Evolutionary conservation across 2,888 invertebrate species (phyloP).

Genomic region (Nemurella pictetii): DNA sequence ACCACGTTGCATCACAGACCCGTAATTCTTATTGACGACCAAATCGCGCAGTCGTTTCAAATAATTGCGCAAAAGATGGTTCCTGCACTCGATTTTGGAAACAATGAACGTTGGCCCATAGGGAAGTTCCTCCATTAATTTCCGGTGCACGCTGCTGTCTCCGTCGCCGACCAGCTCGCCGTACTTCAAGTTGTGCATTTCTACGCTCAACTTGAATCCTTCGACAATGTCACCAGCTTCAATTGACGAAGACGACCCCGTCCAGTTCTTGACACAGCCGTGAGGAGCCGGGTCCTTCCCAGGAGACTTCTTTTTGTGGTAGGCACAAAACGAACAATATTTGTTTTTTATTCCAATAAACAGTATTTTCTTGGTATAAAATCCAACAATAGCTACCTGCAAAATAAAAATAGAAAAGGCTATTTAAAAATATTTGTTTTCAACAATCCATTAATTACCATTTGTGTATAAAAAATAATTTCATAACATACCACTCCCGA

Average conservation of each 20-base stretch:
- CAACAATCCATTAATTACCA: not conserved
- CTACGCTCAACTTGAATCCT: conserved; percentile 37
- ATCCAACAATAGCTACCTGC: conserved; percentile 39
- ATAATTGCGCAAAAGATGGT: conserved; percentile 30
- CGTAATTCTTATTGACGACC: conserved; percentile 6
- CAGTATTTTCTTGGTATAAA: conserved; percentile 32
- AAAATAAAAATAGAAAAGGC: not conserved
- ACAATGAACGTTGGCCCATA: conserved; percentile 23
- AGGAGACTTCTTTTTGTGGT: conserved; percentile 3
- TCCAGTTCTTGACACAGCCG: conserved; percentile 18
- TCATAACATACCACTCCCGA: conserved; percentile 39
- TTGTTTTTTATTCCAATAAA: conserved; percentile 34
- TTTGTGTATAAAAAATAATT: not conserved
- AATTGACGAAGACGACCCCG: conserved; percentile 4
- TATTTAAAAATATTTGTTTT: no score
- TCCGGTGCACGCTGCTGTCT: conserved; percentile 33
- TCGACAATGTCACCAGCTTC: conserved; percentile 34
- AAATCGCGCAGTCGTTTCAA: conserved; percentile 18
- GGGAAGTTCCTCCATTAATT: conserved; percentile 29
- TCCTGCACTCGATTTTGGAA: conserved; percentile 29
- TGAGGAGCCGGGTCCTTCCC: not conserved
- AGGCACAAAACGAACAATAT: conserved; percentile 33
- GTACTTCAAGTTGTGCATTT: conserved; percentile 35
- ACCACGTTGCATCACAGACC: conserved; percentile 5
- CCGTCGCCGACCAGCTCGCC: conserved; percentile 32